Percentiles rank a stretch among this genome's conserved stretches.
Conservation (phyloP, 1,140 invertebrate genomes). For the Colletes gigas region DNA sequence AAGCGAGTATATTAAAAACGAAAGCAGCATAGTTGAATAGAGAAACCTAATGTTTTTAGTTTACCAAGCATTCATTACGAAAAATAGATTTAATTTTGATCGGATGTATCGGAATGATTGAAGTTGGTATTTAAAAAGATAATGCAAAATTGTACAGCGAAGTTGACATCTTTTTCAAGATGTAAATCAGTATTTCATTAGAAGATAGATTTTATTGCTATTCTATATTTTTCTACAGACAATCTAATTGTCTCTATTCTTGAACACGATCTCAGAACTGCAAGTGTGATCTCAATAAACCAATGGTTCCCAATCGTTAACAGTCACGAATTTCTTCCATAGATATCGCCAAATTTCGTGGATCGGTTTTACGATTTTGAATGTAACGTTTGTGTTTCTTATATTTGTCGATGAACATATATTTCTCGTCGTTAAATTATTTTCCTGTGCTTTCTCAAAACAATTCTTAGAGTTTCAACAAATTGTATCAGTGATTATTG, state of each 20-base stretch:
- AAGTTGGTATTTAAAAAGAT: background rate
- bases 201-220: conserved; percentile 24
- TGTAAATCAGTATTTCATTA: conserved; percentile 29
- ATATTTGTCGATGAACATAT: background rate
- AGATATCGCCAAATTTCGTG: conserved; percentile 5
- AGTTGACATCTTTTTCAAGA: conserved; percentile 4
- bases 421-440: background rate
- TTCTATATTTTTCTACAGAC: conserved; percentile 45
- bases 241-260: conserved; percentile 22
- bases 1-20: background rate
- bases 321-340: background rate
- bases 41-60: background rate
- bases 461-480: background rate
- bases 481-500: background rate
- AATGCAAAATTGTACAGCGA: background rate
- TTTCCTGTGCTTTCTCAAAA: background rate
- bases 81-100: no score
- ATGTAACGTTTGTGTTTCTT: background rate
- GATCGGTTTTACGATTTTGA: background rate
- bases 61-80: background rate
- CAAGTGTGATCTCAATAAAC: conserved; percentile 28
- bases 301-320: conserved; percentile 20
- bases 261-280: conserved; percentile 36
- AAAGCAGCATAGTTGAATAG: background rate
- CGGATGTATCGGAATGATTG: background rate